Percentiles rank a stretch among this genome's conserved stretches.
These are phyloP conservation scores for Brotula barbata DNA, from an alignment of 2,797 vertebrate genomes.

Conservation along the genomic window DNA sequence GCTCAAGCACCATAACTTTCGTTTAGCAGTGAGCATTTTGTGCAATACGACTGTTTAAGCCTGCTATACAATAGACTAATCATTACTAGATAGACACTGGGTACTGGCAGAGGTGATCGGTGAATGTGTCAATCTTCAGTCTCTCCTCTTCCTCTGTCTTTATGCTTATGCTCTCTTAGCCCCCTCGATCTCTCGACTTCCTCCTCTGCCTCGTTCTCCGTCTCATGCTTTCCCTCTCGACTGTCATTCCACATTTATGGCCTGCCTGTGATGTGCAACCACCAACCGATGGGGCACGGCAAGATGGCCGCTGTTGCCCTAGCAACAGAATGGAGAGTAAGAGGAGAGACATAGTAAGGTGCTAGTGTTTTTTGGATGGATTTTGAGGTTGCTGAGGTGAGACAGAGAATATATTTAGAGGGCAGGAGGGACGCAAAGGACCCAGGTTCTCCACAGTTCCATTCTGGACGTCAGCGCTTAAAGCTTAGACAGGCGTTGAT, in stretches of 20 bases:
- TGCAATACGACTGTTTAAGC: no score
- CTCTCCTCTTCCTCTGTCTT: constrained; percentile 5
- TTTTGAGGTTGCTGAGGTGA: constrained; percentile 57
- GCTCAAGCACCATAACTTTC: no score
- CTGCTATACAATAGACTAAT: no score
- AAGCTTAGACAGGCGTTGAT: background rate
- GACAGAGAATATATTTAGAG: constrained; percentile 39
- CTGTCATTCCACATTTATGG: constrained; percentile 74
- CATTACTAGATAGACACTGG: no score
- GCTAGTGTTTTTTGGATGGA: constrained; percentile 36
- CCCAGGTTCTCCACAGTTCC: background rate
- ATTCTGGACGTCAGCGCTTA: constrained; percentile 1
- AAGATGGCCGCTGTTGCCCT: constrained; percentile 77
- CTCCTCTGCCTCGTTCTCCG: background rate
- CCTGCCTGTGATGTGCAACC: constrained; percentile 71
- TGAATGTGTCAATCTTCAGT: constrained; percentile 9
- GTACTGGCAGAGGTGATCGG: constrained; percentile 10
- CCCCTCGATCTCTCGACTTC: constrained; percentile 2
- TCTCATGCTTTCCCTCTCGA: constrained; percentile 34
- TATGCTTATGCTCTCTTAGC: constrained; percentile 1
- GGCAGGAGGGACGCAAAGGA: constrained; percentile 22
- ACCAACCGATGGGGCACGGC: constrained; percentile 67
- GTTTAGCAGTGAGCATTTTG: no score
- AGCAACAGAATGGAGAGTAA: constrained; percentile 65
- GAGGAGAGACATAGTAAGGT: constrained; percentile 35